Evolutionary conservation across 2,797 vertebrate genomes (phyloP).

Genomic region (Momotus momota): DNA sequence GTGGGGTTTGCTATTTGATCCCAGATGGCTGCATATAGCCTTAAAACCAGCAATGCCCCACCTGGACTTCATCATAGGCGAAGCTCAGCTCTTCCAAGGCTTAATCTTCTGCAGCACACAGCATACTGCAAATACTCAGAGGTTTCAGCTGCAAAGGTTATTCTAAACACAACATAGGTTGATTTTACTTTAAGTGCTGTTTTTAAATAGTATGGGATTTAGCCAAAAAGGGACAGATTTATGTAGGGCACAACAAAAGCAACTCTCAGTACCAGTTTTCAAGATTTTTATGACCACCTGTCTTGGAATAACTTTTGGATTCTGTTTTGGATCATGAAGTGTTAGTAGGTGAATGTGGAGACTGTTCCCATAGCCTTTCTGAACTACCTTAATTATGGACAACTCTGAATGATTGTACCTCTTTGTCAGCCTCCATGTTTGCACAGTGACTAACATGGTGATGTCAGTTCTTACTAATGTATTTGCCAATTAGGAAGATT

Average conservation of each 20-base stretch:
- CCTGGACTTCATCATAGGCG: neutral
- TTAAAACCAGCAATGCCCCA: neutral
- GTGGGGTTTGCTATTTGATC: neutral
- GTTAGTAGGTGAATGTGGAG: slow-evolving; percentile 38
- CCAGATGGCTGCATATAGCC: neutral
- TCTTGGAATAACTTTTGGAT: slow-evolving; percentile 47
- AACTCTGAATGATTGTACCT: slow-evolving; percentile 18
- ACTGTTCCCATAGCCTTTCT: slow-evolving; percentile 23
- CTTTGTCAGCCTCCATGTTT: slow-evolving; percentile 41
- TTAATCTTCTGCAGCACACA: neutral
- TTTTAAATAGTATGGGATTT: slow-evolving; percentile 57
- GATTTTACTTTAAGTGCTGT: slow-evolving; percentile 23
- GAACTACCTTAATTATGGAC: slow-evolving; percentile 63
- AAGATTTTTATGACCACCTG: slow-evolving; percentile 31
- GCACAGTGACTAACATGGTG: slow-evolving; percentile 58
- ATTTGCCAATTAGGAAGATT: slow-evolving; percentile 75
- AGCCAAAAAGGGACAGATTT: slow-evolving; percentile 33
- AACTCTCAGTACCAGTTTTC: slow-evolving; percentile 42
- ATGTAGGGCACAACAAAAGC: slow-evolving; percentile 37
- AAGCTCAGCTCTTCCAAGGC: neutral
- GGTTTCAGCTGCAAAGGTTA: slow-evolving; percentile 3
- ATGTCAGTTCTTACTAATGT: slow-evolving; percentile 63
- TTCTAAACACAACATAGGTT: slow-evolving; percentile 21
- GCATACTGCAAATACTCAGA: neutral
- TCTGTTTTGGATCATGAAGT: slow-evolving; percentile 56